Base-by-base conservation (phyloP, 1,140 invertebrate species). In the Heliconius congener region DNA sequence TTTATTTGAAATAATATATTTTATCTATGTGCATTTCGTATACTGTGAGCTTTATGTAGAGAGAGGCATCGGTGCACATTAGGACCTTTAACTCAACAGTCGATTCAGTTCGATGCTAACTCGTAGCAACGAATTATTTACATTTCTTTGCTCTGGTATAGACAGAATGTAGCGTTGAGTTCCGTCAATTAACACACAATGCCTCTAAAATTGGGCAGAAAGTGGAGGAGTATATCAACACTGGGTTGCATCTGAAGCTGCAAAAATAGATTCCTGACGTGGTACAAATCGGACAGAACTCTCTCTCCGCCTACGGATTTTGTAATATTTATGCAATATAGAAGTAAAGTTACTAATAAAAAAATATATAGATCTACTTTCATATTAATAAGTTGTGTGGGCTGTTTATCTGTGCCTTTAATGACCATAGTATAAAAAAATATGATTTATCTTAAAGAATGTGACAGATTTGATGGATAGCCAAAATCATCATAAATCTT, bases 381-480 rank as follows among this genome's bases (percentile, higher is more conserved):
- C 27, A 18, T 66, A 66, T 66, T 23, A 66, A 66, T 66, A 23
- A 30, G 13, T 13, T 16, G 60, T n/a, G 60, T 66, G 13, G 60
- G 60, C n/a, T 66, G 55, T 66, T 66, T 30, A 66, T 66, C 23
- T 66, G 60, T 66, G 60, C 60, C 60, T 23, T 27, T 30, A 27
- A 66, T 66, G 27, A 11, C 23, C 9, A 66, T 1, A 66, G 27
- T 66, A 66, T 23, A 66, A 66, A 66, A 66, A 66, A 66, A 66
- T 66, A 66, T 13, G 60, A 66, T 66, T 66, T 66, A 66, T 66
- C 60, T 66, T 13, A 66, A 11, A 66, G 13, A 27, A 66, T 66
- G 27, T 66, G 60, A 66, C 60, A 66, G 60, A 66, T 66, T 27
- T 66, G 60, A 66, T 66, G 9, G 60, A 66, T 66, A 66, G 27